Percentiles rank a stretch among this genome's conserved stretches.
These are phyloP conservation scores for Cossypha polioptera DNA, from an alignment of 2,797 vertebrate species.

Conservation along the genomic window DNA sequence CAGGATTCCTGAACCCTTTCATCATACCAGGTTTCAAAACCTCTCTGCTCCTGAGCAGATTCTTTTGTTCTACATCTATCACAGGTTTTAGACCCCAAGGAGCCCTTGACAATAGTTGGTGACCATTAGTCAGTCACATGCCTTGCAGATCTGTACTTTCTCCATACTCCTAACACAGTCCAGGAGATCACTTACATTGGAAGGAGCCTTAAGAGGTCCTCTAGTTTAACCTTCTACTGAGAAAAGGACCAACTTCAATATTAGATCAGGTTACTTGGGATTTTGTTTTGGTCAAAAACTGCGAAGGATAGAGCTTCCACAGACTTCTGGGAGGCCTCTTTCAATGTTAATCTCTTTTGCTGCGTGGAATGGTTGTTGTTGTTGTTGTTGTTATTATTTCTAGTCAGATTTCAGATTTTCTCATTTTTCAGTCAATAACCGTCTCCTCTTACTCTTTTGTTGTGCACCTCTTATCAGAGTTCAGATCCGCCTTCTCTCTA, in stretches of 20 bases:
- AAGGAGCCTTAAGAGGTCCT: not conserved
- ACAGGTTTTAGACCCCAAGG: not conserved
- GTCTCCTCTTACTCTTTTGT: not conserved
- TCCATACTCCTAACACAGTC: not conserved
- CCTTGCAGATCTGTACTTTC: not conserved
- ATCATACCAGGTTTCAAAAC: not conserved
- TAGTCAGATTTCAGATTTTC: not conserved
- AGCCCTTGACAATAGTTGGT: not conserved
- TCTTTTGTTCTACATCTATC: not conserved
- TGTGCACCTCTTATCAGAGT: not conserved
- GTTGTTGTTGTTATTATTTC: not conserved
- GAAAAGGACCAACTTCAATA: not conserved
- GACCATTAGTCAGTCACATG: not conserved
- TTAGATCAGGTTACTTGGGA: not conserved
- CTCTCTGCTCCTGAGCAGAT: not conserved
- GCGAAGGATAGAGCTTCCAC: not conserved
- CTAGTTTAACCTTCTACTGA: not conserved
- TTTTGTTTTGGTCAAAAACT: not conserved
- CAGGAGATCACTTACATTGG: not conserved
- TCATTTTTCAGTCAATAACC: not conserved
- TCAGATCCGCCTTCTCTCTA: not conserved
- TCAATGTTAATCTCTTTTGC: not conserved
- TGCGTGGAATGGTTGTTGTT: accelerated
- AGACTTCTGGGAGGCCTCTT: not conserved
- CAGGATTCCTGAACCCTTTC: not conserved